phyloP scores from a whole-genome alignment of 2,888 invertebrate genomes.

The Tinea trinotella region DNA sequence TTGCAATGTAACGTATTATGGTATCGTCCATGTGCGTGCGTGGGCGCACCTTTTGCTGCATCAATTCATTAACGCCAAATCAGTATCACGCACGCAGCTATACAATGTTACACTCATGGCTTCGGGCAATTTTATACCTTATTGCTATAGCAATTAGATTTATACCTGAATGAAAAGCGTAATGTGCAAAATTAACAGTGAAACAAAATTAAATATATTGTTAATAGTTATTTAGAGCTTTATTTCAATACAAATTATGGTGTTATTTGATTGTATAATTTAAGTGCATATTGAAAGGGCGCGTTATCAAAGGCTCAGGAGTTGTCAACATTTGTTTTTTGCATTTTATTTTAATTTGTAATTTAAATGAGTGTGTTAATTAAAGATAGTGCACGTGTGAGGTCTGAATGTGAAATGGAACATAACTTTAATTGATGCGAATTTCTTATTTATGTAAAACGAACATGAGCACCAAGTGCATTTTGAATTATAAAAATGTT shows the following conservation, averaged over 20 bases:
- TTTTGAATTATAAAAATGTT: not conserved
- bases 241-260: not conserved
- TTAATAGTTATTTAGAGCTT: not conserved
- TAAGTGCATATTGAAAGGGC: not conserved
- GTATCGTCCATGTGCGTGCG: too few species aligned
- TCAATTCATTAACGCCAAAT: conserved; percentile 12
- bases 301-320: conserved; percentile 5
- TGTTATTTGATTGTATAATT: not conserved
- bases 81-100: not conserved
- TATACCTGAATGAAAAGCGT: too few species aligned
- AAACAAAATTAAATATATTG: not conserved
- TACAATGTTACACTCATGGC: not conserved
- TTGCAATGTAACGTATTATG: too few species aligned
- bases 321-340: conserved; percentile 9
- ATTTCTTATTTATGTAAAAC: too few species aligned
- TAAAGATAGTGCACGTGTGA: conserved; percentile 13
- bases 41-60: conserved; percentile 11
- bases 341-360: conserved; percentile 15
- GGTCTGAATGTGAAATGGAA: conserved; percentile 4
- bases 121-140: not conserved
- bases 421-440: not conserved
- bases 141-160: not conserved
- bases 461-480: not conserved
- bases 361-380: conserved; percentile 6
- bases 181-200: too few species aligned